These are phyloP conservation scores for Vannuccia rotundouncinata DNA, from an alignment of 2,888 invertebrate genomes.

Conservation along the genomic window DNA sequence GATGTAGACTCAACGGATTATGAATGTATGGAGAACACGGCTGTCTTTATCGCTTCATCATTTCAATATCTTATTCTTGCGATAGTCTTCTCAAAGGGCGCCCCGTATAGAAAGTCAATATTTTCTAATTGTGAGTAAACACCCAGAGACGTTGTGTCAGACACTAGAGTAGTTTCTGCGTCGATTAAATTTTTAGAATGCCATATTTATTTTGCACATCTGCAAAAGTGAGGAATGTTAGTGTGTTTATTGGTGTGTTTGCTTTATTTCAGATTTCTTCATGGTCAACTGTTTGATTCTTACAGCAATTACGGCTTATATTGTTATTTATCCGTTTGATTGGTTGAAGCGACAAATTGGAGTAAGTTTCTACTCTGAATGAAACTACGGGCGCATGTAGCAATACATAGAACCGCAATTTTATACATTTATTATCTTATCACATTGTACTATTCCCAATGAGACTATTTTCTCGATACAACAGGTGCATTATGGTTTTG, in stretches of 20 bases:
- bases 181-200: too few species aligned
- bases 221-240: too few species aligned
- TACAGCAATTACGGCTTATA: conserved; percentile 60
- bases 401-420: neutral
- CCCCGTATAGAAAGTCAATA: conserved; percentile 68
- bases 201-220: too few species aligned
- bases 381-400: neutral
- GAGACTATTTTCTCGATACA: too few species aligned
- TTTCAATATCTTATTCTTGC: conserved; percentile 74
- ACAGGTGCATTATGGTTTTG: too few species aligned
- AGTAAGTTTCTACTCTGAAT: conserved; percentile 45
- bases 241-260: neutral
- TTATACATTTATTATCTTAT: neutral
- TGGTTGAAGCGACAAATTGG: conserved; percentile 49
- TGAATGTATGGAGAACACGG: conserved; percentile 62
- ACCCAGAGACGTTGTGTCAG: too few species aligned
- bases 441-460: neutral
- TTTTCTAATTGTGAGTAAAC: conserved; percentile 60
- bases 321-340: conserved; percentile 60
- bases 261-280: conserved; percentile 61
- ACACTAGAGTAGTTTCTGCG: too few species aligned
- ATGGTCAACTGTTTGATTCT: conserved; percentile 62
- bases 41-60: conserved; percentile 68
- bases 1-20: too few species aligned
- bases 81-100: conserved; percentile 71